phyloP scores from a whole-genome alignment of 2,113 vertebrate genomes.

The Pedetes capensis region DNA sequence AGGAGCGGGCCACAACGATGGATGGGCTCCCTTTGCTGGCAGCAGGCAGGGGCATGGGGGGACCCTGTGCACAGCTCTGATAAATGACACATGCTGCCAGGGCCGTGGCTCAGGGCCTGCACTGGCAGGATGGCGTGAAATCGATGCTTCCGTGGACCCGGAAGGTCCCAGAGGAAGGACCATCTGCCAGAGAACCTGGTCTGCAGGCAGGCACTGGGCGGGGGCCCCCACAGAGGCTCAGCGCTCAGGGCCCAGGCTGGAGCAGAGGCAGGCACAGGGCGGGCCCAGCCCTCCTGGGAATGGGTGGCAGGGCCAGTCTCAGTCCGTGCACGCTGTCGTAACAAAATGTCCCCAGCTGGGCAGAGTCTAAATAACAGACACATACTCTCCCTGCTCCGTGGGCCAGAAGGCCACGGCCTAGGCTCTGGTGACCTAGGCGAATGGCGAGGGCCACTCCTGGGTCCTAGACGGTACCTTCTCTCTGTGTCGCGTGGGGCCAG shows the following conservation, averaged over 20 bases:
- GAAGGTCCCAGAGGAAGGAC: constrained; percentile 74
- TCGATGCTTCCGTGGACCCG: constrained; percentile 72
- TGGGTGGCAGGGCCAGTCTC: not conserved
- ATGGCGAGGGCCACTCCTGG: too few species aligned
- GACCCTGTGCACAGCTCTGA: constrained; percentile 75
- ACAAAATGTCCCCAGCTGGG: not conserved
- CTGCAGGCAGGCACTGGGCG: not conserved
- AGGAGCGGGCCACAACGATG: constrained; percentile 51
- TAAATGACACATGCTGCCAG: constrained; percentile 73
- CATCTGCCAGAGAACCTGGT: constrained; percentile 66
- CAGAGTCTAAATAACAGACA: too few species aligned
- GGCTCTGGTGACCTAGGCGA: not conserved
- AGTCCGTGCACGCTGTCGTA: not conserved
- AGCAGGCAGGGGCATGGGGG: constrained; percentile 53
- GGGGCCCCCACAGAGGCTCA: not conserved
- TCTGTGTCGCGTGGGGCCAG: too few species aligned
- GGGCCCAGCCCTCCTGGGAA: not conserved
- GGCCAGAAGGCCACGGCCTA: not conserved
- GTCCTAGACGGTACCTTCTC: too few species aligned
- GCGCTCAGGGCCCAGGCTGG: not conserved
- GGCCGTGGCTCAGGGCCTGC: constrained; percentile 65
- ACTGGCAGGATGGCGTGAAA: constrained; percentile 70
- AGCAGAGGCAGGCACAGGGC: not conserved
- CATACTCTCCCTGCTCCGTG: too few species aligned
- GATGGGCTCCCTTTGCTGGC: constrained; percentile 38